These are phyloP conservation scores for Toxotes chatareus DNA, from an alignment of 2,113 vertebrate genomes.

Conservation along the genomic window DNA sequence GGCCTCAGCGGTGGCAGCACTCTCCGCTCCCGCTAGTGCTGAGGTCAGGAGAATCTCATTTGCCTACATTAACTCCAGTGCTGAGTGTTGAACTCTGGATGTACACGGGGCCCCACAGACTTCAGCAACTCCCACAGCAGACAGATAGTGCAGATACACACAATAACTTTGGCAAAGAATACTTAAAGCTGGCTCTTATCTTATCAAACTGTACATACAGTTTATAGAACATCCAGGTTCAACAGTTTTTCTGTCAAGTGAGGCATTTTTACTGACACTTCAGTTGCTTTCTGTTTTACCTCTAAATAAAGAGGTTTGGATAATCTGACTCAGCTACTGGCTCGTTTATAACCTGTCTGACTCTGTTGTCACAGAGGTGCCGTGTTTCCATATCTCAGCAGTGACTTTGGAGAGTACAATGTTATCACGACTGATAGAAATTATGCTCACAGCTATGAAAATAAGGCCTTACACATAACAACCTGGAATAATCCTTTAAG, in stretches of 20 bases:
- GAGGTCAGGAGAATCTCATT: conserved; percentile 71
- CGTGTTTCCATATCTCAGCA: background rate
- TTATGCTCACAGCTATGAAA: background rate
- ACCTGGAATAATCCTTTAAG: conserved; percentile 11
- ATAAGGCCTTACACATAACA: background rate
- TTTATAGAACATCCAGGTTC: background rate
- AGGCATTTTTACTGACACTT: background rate
- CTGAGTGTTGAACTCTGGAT: conserved; percentile 45
- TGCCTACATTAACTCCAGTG: conserved; percentile 57
- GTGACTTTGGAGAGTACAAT: background rate
- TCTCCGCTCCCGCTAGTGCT: conserved; percentile 51
- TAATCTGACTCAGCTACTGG: background rate
- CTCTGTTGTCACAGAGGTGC: background rate
- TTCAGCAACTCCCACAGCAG: background rate
- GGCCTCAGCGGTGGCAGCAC: conserved; percentile 48
- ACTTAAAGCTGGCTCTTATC: background rate
- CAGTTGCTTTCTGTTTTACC: background rate
- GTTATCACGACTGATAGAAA: background rate
- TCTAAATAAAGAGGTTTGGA: background rate
- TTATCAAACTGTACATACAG: background rate
- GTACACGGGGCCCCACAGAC: conserved; percentile 29
- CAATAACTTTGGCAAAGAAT: background rate
- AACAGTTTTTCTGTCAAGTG: background rate
- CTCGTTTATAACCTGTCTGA: background rate
- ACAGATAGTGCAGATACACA: conserved; percentile 10